Base-by-base conservation (phyloP, 2,888 invertebrate genomes). In the Philaethria dido region DNA sequence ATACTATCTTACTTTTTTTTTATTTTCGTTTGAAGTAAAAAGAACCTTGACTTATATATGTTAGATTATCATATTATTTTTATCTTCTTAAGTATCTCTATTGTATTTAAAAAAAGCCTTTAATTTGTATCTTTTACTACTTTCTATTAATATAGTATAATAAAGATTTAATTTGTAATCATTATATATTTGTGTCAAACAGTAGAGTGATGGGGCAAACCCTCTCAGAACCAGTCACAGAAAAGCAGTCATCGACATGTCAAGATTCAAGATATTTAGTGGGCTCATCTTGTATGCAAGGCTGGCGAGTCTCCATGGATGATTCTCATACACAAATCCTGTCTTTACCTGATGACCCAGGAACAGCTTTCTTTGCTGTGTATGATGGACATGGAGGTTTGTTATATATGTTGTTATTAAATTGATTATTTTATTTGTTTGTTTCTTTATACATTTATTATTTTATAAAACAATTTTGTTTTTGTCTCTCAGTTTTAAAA, bases 241-340 rank as follows among this genome's bases (percentile, higher is more conserved):
- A 95, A 73, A 97, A 97, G 89, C 96, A 97, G 81, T 96, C 97
- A 0, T 94, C 96, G 11, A 95, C 95, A 85, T 96, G 97, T 78
- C 95, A 96, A 84, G 96, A 97, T 84, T 88, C 93, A 33, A 91
- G 94, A 5, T 94, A 91, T 79, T 86, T 93, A 6, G 98, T 99
- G 5, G 99, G 98, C n/a, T 98, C 98, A 0, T 98, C 98, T 20
- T 98, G 98, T 83, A 99, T 99, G 99, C 99, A 99, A 90, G 99
- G 99, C 86, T 99, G 99, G 99, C 93, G 99, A 72, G 96, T 99
- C 66, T 98, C 98, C 74, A 99, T 99, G 99, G 99, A 99, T 92
- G 99, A 99, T 89, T 97, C 98, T 0, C 99, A 99, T 85, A 98
- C 99, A 59, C 98, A 99, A 80, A 96, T 99, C 75, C 92, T 99